These are phyloP conservation scores for Hirundichthys speculiger DNA, from an alignment of 2,113 vertebrate species.

Conservation along the genomic window DNA sequence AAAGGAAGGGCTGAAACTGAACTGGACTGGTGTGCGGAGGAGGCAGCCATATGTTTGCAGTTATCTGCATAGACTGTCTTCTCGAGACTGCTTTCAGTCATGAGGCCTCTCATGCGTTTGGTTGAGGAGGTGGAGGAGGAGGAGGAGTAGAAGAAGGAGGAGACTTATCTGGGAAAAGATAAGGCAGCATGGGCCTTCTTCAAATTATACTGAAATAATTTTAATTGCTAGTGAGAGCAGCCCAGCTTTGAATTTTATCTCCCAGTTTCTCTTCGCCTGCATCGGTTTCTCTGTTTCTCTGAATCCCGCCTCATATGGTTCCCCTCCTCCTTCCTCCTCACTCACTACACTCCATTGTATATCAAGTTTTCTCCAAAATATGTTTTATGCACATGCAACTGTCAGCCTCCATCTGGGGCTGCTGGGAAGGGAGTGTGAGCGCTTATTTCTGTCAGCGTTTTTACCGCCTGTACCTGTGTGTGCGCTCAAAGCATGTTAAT, in stretches of 20 bases:
- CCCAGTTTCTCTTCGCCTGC: slow-evolving; percentile 29
- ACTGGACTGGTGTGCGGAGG: slow-evolving; percentile 17
- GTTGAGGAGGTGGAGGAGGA: slow-evolving; percentile 13
- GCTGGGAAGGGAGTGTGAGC: slow-evolving; percentile 24
- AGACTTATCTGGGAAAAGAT: slow-evolving; percentile 53
- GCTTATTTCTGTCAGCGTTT: slow-evolving; percentile 15
- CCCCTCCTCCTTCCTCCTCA: slow-evolving; percentile 15
- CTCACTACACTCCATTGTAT: slow-evolving; percentile 38
- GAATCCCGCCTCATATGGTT: slow-evolving; percentile 22
- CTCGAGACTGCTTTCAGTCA: slow-evolving; percentile 52
- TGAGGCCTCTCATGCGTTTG: slow-evolving; percentile 35
- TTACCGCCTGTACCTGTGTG: slow-evolving; percentile 16
- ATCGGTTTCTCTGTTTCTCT: slow-evolving; percentile 28
- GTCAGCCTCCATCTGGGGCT: slow-evolving; percentile 39
- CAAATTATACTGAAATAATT: slow-evolving; percentile 62
- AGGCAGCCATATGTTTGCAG: slow-evolving; percentile 31
- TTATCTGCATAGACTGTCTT: slow-evolving; percentile 38
- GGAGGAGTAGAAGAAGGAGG: slow-evolving; percentile 19
- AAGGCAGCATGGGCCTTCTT: slow-evolving; percentile 38
- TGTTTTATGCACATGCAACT: slow-evolving; percentile 46
- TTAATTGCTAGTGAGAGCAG: slow-evolving; percentile 56
- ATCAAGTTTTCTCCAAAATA: slow-evolving; percentile 42
- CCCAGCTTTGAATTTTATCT: slow-evolving; percentile 50
- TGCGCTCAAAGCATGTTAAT: slow-evolving; percentile 25
- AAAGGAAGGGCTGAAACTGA: slow-evolving; percentile 10